These are phyloP conservation scores for Athetis lepigone DNA, from an alignment of 2,888 invertebrate species.

Conservation along the genomic window DNA sequence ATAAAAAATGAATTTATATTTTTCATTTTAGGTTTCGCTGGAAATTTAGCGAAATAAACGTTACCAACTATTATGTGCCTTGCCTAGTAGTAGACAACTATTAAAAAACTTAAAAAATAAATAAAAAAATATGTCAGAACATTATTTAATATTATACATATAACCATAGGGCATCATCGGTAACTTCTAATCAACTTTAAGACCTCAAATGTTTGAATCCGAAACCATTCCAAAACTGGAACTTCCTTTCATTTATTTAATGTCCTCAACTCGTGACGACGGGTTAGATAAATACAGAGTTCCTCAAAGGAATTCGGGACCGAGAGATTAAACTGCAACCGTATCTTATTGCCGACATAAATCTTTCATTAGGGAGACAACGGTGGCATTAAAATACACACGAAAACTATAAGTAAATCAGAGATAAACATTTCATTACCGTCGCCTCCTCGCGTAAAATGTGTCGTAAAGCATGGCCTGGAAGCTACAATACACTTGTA, in stretches of 20 bases:
- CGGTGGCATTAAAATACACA: conserved; percentile 35
- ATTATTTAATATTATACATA: no score
- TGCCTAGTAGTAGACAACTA: no score
- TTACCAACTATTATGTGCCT: no score
- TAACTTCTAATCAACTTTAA: conserved; percentile 7
- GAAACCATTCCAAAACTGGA: conserved; percentile 11
- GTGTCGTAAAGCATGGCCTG: conserved; percentile 46
- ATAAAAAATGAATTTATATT: background rate
- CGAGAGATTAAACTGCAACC: conserved; percentile 56
- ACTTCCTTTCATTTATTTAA: conserved; percentile 36
- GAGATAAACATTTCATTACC: conserved; percentile 58
- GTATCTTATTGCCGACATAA: conserved; percentile 65
- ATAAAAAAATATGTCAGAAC: no score
- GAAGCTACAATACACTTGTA: conserved; percentile 48
- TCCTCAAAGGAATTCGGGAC: conserved; percentile 38
- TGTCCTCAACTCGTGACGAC: conserved; percentile 17
- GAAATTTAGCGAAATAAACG: no score
- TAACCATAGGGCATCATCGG: background rate
- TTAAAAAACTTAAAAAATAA: no score
- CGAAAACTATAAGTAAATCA: conserved; percentile 67
- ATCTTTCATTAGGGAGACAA: conserved; percentile 59
- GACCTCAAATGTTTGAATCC: conserved; percentile 3
- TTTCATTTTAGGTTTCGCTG: background rate
- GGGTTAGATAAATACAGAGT: conserved; percentile 45
- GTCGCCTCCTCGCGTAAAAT: conserved; percentile 54